Evolutionary conservation across 92 coral and sea anemone genomes (phyloP), one percentile per base, ranked within the genome.

Genomic region (Epizoanthus ramosus): DNA sequence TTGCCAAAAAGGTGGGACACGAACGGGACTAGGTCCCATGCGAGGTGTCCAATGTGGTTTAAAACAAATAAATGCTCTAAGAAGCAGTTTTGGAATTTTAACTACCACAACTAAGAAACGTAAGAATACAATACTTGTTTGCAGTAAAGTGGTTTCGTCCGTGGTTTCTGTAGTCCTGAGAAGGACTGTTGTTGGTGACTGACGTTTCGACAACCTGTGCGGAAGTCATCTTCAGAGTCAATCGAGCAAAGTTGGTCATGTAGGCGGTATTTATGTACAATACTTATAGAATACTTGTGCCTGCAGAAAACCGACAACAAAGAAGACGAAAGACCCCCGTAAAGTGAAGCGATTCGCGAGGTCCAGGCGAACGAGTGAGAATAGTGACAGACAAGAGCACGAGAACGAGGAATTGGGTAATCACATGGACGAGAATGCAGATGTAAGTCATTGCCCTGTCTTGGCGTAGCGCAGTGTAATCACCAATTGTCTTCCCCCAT

Each of bases 341-440:
- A 61, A 56, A 21, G 61, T 80, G 6, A 92, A 63, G 63, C 92
- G 90, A 39, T 74, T 85, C 28, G 79, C 28, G 60, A 39, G 59
- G 83, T 73, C 54, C 73, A 81, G 31, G 54, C 72, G 57, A 63
- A 25, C 54, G 84, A 63, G 59, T 47, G 39, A 13, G 28, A 79
- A 37, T 17, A 63, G 24, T 59, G 47, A 67, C 6, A 86, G 31
- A 21, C 57, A 59, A 6, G 90, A 71, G n/a, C 1, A 35, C 12
- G 63, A 8, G 35, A 81, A 84, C 45, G 77, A 74, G 5, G 69
- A 22, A 53, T 71, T 72, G 4, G 76, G 80, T 8, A 81, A 67
- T 37, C 8, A 72, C 60, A 60, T 73, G 83, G 39, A 25, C 13
- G 39, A 45, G 22, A 6, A 2, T 3, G 58, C 24, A 18, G 61